Evolutionary conservation across 2,113 vertebrate genomes (phyloP).

Genomic region (Odocoileus virginianus): DNA sequence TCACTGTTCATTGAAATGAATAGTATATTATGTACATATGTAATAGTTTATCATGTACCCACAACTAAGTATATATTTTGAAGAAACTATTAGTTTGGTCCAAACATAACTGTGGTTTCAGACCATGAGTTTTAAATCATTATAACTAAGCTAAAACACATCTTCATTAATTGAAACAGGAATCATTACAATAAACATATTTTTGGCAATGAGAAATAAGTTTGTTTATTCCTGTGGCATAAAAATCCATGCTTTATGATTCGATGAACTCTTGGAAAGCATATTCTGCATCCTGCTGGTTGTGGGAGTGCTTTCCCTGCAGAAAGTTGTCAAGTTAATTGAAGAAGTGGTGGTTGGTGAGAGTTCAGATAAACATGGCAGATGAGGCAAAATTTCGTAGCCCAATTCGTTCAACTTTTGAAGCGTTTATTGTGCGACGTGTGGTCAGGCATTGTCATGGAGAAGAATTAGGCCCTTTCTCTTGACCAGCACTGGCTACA

Average conservation of each 20-base stretch:
- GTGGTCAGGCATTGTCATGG: neutral
- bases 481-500: neutral
- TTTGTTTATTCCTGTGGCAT: neutral
- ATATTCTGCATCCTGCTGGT: neutral
- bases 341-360: neutral
- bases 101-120: neutral
- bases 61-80: neutral
- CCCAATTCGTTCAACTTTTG: neutral
- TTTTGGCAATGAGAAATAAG: neutral
- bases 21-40: neutral
- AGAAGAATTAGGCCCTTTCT: neutral
- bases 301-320: neutral
- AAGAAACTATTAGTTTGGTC: neutral
- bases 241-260: neutral
- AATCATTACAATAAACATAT: neutral
- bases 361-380: neutral
- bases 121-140: neutral
- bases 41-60: neutral
- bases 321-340: neutral
- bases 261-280: neutral
- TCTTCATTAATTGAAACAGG: neutral
- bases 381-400: neutral
- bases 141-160: neutral
- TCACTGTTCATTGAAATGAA: neutral
- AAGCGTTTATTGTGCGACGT: accelerated